Conservation (phyloP, 2,113 vertebrate genomes). For the Camelus dromedarius region DNA sequence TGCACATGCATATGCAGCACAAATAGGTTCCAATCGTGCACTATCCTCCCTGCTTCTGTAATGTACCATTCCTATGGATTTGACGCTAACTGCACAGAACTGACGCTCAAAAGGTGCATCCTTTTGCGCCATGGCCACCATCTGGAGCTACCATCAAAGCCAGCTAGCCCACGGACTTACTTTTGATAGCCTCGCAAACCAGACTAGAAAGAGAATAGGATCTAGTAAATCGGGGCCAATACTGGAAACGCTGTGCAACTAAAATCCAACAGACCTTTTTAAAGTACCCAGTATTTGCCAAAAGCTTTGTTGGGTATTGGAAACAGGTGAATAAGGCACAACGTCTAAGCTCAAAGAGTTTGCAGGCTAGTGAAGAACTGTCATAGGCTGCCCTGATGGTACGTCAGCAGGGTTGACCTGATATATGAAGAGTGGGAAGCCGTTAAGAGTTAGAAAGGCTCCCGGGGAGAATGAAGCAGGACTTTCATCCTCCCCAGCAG, state of each 20-base stretch:
- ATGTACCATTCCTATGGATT: background rate
- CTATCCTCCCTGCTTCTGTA: background rate
- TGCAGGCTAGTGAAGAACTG: background rate
- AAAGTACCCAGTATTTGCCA: background rate
- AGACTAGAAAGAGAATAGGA: background rate
- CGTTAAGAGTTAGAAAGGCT: background rate
- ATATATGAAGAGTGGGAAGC: background rate
- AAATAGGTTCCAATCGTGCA: background rate
- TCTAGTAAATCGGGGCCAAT: background rate
- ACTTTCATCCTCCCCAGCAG: background rate
- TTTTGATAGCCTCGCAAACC: background rate
- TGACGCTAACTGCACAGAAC: background rate
- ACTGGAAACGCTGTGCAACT: background rate
- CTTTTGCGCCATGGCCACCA: background rate
- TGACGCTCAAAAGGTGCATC: background rate
- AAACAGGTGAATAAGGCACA: background rate
- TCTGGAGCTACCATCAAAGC: background rate
- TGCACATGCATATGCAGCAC: accelerated
- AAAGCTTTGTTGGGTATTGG: background rate
- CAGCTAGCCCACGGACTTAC: background rate
- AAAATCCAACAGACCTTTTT: background rate
- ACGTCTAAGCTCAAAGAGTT: background rate
- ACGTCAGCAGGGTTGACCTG: background rate
- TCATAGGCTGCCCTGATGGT: background rate
- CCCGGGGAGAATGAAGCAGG: background rate